Evolutionary conservation across 2,797 vertebrate species (phyloP), one percentile per base, ranked within the genome.

Genomic region (Anguilla marmorata): DNA sequence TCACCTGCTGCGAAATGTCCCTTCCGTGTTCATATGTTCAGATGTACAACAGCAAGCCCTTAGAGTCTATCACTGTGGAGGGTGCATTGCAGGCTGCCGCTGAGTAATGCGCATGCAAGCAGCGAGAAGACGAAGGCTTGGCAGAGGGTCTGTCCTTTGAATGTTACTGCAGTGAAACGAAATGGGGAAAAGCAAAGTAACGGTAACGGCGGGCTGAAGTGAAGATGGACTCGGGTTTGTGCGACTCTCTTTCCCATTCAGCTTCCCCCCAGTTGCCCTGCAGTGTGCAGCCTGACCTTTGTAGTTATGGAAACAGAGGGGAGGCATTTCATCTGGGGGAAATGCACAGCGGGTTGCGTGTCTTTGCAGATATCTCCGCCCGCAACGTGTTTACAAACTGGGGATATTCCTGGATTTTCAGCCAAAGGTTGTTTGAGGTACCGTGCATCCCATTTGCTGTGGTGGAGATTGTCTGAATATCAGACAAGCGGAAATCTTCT

Each of bases 371-470:
- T 90, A 87, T 8, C 87, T 74, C 8, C 3, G 86, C 8, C 63
- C 84, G 41, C 82, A 86, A 92, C 93, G 91, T 93, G 92, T 95
- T 94, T 95, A 91, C 94, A 92, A 93, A 91, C 89, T 90, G 90
- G 50, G n/a, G 52, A 33, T 87, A 52, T 80, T 89, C 88, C 16
- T 3, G 0, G 88, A 85, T 83, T 93, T 92, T 94, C 93, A 93
- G 93, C 93, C 93, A 94, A 93, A 87, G 94, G 92, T 91, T 91
- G 85, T 48, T 86, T 33, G 33, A 52, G 60, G 63, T 52, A 76
- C 50, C 63, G 4, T 16, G 74, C 50, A 30, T 84, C 79, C 3
- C 41, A 11, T 82, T 50, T 82, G 45, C 79, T 7, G 41, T 14
- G 6, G 6, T 7, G 33, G 41, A 4, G 24, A 50, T 82, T 12